Evolutionary conservation across 2,888 invertebrate species (phyloP), one percentile per base, ranked within the genome.

Genomic region (Euphydryas editha): DNA sequence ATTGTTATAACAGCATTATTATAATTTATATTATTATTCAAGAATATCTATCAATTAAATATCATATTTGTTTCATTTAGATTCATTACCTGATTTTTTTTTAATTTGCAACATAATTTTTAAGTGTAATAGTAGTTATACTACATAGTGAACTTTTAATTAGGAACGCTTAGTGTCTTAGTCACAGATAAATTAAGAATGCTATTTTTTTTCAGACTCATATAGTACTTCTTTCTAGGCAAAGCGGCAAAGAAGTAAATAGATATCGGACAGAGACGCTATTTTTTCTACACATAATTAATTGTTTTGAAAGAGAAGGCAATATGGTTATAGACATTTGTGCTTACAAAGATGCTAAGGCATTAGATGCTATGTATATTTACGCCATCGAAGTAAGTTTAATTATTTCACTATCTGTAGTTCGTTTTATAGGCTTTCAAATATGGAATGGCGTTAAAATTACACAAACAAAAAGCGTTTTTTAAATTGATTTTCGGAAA

Each of bases 261-360:
- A 79, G 92, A 10, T 92, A 80, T 73, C 76, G 83, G 6, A 87
- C 89, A 0, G 95, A 96, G 62, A 88, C 96, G 0, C 95, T 98
- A 75, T 98, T 98, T 84, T 98, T 95, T 78, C 88, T 98, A 1
- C 98, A 98, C 82, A 95, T 97, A 51, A 96, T 98, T 74, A 98
- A 98, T 87, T 95, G 96, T 67, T 98, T 95, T 80, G 98, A 97
- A 79, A 90, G 94, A 71, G 77, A 94, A 56, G 93, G 94, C 60
- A 93, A 93, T 69, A 85, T 98, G 13, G 91, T 97, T 0, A 86
- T 98, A 0, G 98, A 98, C 79, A 94, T 98, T 61, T 97, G 97
- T 80, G 95, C 95, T 59, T 98, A 98, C 79, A 95, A 95, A 75
- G 96, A 98, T 83, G 95, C 97, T 0, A 94, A 95, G 70, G 96